A percentile compares a stretch with the other conserved stretches of the same genome.
Evolutionary conservation across 2,888 invertebrate species (phyloP).

Genomic region (Cephus pygmeus): DNA sequence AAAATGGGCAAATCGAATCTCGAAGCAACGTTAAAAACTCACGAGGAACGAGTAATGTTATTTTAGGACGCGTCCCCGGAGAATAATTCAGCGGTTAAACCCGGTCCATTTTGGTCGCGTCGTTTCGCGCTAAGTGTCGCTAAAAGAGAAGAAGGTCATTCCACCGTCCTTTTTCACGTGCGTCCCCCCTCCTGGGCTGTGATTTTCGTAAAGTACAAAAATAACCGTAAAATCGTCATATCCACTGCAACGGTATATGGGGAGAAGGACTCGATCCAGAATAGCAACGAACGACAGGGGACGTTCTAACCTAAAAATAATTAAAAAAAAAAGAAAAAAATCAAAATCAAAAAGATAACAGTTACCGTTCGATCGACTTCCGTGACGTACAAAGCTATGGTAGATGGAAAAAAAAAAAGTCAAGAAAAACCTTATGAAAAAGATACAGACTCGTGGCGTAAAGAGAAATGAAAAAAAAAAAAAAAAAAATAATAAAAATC

Average conservation of each 20-base stretch:
- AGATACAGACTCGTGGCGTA: not conserved
- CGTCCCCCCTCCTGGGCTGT: not conserved
- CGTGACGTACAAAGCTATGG: not conserved
- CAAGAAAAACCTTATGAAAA: not conserved
- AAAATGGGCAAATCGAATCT: not conserved
- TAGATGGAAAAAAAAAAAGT: not conserved
- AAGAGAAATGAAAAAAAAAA: slow-evolving; percentile 1
- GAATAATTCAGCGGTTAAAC: not conserved
- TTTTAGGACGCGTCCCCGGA: not conserved
- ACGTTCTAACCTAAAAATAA: not conserved
- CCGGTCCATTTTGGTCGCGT: not conserved
- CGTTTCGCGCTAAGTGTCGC: not conserved
- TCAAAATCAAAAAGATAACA: not conserved
- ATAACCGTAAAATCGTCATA: not conserved
- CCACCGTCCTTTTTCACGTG: not conserved
- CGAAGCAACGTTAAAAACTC: not conserved
- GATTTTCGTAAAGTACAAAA: not conserved
- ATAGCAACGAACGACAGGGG: not conserved
- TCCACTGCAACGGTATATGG: not conserved
- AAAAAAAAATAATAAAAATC: not conserved
- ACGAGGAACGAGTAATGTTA: not conserved
- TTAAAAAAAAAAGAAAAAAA: not conserved
- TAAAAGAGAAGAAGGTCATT: not conserved
- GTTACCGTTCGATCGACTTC: not conserved
- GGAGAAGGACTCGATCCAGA: not conserved